Evolutionary conservation across 2,113 vertebrate genomes (phyloP).

Genomic region (Laterallus jamaicensis): DNA sequence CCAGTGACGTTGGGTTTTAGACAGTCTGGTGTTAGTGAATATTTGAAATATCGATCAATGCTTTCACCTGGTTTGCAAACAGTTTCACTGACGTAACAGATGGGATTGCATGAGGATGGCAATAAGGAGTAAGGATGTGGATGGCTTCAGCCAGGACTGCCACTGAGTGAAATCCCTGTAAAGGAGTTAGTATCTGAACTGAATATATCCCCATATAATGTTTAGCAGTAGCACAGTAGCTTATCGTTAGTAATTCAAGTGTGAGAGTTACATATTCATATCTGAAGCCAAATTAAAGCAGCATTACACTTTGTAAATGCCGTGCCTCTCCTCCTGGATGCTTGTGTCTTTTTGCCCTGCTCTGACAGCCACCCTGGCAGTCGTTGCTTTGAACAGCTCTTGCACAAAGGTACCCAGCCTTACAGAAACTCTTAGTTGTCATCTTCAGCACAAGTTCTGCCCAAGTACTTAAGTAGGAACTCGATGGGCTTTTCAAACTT

Average conservation of each 20-base stretch:
- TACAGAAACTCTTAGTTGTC: neutral
- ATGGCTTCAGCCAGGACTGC: neutral
- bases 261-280: neutral
- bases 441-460: neutral
- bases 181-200: neutral
- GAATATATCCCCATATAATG: neutral
- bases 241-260: neutral
- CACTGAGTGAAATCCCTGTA: neutral
- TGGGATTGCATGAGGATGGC: neutral
- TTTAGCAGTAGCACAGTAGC: neutral
- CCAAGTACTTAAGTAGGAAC: neutral
- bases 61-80: neutral
- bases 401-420: neutral
- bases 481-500: neutral
- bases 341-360: neutral
- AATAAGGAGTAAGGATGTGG: neutral
- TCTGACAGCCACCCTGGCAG: neutral
- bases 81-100: neutral
- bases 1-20: neutral
- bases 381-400: rapidly evolving
- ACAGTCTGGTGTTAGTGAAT: neutral
- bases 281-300: neutral
- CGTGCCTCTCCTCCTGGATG: neutral
- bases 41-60: neutral
- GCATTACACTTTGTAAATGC: neutral